These are phyloP conservation scores for Cheilosia variabilis DNA, from an alignment of 2,888 invertebrate species.

Conservation along the genomic window DNA sequence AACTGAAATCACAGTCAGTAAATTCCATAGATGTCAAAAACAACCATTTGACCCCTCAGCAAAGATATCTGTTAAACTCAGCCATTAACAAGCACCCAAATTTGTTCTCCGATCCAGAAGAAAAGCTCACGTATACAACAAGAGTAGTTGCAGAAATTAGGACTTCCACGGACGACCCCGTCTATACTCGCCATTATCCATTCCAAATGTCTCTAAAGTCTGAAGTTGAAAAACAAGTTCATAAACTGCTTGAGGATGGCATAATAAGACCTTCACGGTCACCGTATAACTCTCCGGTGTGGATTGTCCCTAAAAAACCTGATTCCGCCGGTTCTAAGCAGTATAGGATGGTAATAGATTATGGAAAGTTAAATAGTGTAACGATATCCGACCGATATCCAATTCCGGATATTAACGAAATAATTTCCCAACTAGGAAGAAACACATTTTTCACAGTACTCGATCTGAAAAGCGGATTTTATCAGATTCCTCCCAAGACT, in stretches of 20 bases:
- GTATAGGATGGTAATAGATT: not conserved
- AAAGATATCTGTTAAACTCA: not conserved
- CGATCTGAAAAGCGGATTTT: too few species aligned
- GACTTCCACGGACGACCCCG: slow-evolving; percentile 1
- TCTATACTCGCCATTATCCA: slow-evolving; percentile 3
- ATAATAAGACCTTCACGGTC: not conserved
- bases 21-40: not conserved
- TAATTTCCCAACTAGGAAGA: not conserved
- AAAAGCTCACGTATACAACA: too few species aligned
- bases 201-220: not conserved
- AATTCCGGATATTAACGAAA: slow-evolving; percentile 4
- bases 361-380: not conserved
- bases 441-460: too few species aligned
- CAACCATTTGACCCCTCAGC: not conserved
- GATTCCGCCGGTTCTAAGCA: not conserved
- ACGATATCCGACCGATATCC: not conserved
- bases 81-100: not conserved
- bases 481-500: not conserved
- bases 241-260: too few species aligned
- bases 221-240: too few species aligned
- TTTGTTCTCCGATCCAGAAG: not conserved
- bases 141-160: not conserved
- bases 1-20: not conserved
- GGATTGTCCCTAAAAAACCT: not conserved
- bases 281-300: not conserved